Evolutionary conservation across 2,888 invertebrate species (phyloP).

Genomic region (Camponotus fellah): DNA sequence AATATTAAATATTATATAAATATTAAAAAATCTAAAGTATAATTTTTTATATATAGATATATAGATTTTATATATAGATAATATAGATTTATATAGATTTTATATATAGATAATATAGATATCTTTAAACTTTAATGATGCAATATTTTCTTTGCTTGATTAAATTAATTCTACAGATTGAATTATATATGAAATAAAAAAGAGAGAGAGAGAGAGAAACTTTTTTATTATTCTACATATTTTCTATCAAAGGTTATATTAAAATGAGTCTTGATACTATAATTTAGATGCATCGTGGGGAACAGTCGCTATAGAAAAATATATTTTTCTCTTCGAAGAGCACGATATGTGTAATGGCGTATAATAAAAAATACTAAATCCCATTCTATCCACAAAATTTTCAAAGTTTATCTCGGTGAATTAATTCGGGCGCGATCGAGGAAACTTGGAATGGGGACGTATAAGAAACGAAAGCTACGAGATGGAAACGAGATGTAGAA

Average conservation of each 20-base stretch:
- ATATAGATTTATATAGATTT: no score
- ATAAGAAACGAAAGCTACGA: conserved; percentile 60
- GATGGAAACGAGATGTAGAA: conserved; percentile 49
- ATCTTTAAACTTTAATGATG: background rate
- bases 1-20: background rate
- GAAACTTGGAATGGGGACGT: background rate
- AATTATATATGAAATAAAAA: background rate
- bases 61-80: no score
- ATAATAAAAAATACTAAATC: conserved; percentile 62
- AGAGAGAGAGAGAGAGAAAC: background rate
- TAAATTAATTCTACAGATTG: background rate
- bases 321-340: background rate
- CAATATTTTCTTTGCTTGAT: background rate
- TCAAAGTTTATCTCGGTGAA: conserved; percentile 44
- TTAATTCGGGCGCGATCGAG: conserved; percentile 58
- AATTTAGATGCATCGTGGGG: background rate
- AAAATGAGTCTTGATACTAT: background rate
- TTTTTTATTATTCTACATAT: background rate
- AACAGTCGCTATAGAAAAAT: background rate
- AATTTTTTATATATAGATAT: no score
- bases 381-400: conserved; percentile 39
- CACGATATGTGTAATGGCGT: conserved; percentile 15
- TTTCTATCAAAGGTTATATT: background rate
- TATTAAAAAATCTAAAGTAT: background rate
- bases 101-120: no score